Evolutionary conservation across 2,888 invertebrate genomes (phyloP), one percentile per base, ranked within the genome.

Genomic region (Acheta domesticus): DNA sequence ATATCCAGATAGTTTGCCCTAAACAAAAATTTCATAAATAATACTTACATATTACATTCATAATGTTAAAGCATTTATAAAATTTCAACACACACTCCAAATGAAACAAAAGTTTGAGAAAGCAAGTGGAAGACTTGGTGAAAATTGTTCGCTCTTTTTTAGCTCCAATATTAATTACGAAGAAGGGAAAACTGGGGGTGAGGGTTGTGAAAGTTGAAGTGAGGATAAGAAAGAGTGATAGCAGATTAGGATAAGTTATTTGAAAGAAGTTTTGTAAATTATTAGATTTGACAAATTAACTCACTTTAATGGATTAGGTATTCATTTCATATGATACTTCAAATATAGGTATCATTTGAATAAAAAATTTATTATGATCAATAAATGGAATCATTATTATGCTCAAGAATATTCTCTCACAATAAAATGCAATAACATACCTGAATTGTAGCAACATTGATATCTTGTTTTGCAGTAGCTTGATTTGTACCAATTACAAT

Each of bases 381-480:
- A 36, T 36, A 36, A 8, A 36, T 0, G 36, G 36, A 36, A 36
- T 36, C 36, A 36, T 36, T 23, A 23, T 23, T 11, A 76, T 14
- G 76, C 20, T n/a, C 1, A n/a, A 75, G 1, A 75, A 62, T 77
- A 36, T 48, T n/a, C 62, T 49, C 20, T 19, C 74, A 62, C 36
- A 14, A 74, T 2, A 20, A 80, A 21, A 78, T 73, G n/a, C 75
- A 78, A 78, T 82, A 81, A 36, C 36, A 36, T 83, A 88, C 87
- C 86, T 88, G 85, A 79, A 98, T 89, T 11, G 95, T 95, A n/a
- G 94, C 92, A 21, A 98, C 91, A 87, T 94, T 94, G 49, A 94
- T 92, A 84, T 96, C 96, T 83, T 92, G 88, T 84, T 93, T 92
- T 8, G 92, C 89, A 79, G 91, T 89, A 49, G 93, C 92, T 82